A percentile compares a stretch with the other conserved stretches of the same genome.
Conservation (phyloP, 2,113 vertebrate species). For the crab-eating macaque (Macaca fascicularis) region DNA sequence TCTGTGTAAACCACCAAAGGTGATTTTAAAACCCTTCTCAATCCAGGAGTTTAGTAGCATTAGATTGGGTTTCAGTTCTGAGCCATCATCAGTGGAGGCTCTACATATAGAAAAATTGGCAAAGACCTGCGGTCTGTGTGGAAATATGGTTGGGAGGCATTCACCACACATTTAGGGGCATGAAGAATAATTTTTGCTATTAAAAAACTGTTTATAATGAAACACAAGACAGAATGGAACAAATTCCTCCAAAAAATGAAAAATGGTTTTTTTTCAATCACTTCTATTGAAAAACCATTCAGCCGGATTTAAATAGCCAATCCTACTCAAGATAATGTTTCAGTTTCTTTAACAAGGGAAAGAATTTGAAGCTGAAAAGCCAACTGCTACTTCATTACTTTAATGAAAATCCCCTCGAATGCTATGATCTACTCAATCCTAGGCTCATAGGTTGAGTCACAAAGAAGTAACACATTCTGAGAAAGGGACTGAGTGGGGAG, state of each 20-base stretch:
- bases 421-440: conserved; percentile 32
- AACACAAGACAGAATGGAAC: conserved; percentile 75
- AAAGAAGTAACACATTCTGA: conserved; percentile 8
- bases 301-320: conserved; percentile 13
- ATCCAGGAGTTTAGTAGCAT: neutral
- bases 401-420: conserved; percentile 59
- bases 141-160: conserved; percentile 50
- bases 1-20: neutral
- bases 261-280: conserved; percentile 50
- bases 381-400: conserved; percentile 55
- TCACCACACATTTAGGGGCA: conserved; percentile 52
- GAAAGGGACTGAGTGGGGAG: conserved; percentile 18
- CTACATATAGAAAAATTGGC: neutral
- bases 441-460: conserved; percentile 25
- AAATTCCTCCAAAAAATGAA: conserved; percentile 44
- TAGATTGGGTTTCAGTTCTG: conserved; percentile 4
- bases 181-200: conserved; percentile 40
- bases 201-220: conserved; percentile 63
- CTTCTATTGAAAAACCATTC: conserved; percentile 68
- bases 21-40: conserved; percentile 9
- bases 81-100: neutral
- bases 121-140: neutral
- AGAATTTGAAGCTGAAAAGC: conserved; percentile 63
- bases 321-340: conserved; percentile 57
- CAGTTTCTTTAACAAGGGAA: conserved; percentile 67